Evolutionary conservation across 2,113 vertebrate genomes (phyloP).

Genomic region (Tringa solitaria): DNA sequence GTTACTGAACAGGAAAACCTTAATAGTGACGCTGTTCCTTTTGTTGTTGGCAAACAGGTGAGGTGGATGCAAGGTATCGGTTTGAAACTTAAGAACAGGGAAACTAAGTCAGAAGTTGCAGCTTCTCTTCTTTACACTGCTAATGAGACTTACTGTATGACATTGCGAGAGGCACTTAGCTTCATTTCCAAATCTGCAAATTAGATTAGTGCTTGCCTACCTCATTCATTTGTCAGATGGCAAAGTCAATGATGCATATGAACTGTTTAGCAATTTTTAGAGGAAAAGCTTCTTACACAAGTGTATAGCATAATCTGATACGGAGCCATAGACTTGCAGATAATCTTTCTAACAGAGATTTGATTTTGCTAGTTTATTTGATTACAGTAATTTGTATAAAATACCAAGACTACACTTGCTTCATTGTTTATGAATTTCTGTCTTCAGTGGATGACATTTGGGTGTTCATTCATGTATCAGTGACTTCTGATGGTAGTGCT

Average conservation of each 20-base stretch:
- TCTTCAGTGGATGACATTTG: neutral
- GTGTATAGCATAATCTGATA: neutral
- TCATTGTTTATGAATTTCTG: neutral
- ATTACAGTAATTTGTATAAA: neutral
- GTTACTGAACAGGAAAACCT: neutral
- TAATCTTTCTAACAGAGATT: neutral
- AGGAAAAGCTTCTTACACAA: neutral
- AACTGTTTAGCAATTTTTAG: neutral
- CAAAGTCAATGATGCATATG: neutral
- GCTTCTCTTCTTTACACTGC: neutral
- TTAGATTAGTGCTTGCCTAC: neutral
- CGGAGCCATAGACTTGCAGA: neutral
- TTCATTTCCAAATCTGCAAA: neutral
- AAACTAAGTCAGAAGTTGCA: neutral
- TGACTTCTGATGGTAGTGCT: neutral
- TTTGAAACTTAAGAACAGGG: neutral
- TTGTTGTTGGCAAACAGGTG: neutral
- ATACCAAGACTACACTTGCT: neutral
- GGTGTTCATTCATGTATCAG: neutral
- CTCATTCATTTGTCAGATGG: neutral
- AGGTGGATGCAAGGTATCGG: neutral
- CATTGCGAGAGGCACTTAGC: neutral
- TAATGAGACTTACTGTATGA: neutral
- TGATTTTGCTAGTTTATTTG: neutral
- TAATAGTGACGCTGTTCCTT: neutral